phyloP scores from a whole-genome alignment of 2,797 vertebrate genomes.

The Avahi laniger region DNA sequence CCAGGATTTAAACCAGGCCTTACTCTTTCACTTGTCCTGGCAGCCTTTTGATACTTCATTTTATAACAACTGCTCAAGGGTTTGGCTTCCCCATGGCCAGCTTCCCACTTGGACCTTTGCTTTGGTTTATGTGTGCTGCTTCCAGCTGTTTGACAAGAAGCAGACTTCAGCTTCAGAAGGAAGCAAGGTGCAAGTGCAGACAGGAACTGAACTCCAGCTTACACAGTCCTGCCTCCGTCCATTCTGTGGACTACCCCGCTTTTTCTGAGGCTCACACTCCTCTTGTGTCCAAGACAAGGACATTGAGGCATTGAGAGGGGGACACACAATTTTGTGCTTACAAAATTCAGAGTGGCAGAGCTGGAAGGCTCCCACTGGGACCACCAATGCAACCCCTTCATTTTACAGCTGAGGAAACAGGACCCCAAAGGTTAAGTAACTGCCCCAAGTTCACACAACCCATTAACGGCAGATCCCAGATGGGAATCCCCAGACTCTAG shows the following conservation, averaged over 20 bases:
- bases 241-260: neutral
- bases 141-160: neutral
- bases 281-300: neutral
- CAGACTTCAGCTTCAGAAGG: neutral
- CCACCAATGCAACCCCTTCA: slow-evolving; percentile 18
- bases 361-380: slow-evolving; percentile 18
- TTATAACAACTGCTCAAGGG: neutral
- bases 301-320: neutral
- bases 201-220: neutral
- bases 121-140: neutral
- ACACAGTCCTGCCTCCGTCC: fast-evolving
- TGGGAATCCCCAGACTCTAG: slow-evolving; percentile 36
- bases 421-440: slow-evolving; percentile 66
- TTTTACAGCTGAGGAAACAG: slow-evolving; percentile 75
- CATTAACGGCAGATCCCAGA: slow-evolving; percentile 61
- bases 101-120: neutral
- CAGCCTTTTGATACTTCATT: neutral
- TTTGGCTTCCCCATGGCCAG: neutral
- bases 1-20: slow-evolving; percentile 47
- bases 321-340: neutral
- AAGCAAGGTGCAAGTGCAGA: slow-evolving; percentile 13
- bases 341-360: slow-evolving; percentile 42
- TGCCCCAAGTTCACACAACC: slow-evolving; percentile 62
- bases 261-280: neutral
- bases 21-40: neutral